These are phyloP conservation scores for Chrysomela aeneicollis DNA, from an alignment of 2,888 invertebrate species.

Conservation along the genomic window DNA sequence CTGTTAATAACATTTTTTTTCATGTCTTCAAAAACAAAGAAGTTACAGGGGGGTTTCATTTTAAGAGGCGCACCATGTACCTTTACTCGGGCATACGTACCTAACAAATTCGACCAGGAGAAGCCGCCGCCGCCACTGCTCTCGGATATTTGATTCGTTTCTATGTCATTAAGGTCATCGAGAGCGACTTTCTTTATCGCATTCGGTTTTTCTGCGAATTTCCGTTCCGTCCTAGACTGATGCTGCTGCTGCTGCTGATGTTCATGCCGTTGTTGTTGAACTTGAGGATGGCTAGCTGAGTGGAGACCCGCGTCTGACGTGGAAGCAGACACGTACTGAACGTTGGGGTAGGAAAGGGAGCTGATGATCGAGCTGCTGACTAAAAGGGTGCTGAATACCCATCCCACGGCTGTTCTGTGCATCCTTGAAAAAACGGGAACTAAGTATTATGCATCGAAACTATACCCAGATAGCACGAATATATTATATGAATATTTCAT, in stretches of 20 bases:
- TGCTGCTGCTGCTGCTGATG: constrained; percentile 31
- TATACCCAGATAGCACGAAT: no score
- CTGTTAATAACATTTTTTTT: no score
- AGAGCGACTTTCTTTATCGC: constrained; percentile 86
- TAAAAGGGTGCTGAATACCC: constrained; percentile 75
- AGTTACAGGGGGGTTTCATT: no score
- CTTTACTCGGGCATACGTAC: no score
- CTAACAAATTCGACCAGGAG: constrained; percentile 88
- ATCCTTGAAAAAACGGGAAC: constrained; percentile 56
- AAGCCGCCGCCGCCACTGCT: constrained; percentile 68
- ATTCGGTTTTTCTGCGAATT: constrained; percentile 90
- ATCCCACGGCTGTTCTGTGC: constrained; percentile 73
- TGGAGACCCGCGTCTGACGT: constrained; percentile 11
- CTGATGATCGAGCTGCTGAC: constrained; percentile 72
- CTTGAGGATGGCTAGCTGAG: constrained; percentile 9
- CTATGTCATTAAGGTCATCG: constrained; percentile 83
- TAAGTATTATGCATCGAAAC: background rate
- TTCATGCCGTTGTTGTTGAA: constrained; percentile 5
- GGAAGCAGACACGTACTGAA: constrained; percentile 45
- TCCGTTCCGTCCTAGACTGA: constrained; percentile 66
- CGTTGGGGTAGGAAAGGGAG: constrained; percentile 73
- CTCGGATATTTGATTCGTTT: constrained; percentile 81
- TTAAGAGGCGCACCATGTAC: no score
- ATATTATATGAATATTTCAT: no score
- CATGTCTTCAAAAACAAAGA: no score